phyloP scores from a whole-genome alignment of 2,888 invertebrate genomes.

The Pandemis cinnamomeana region DNA sequence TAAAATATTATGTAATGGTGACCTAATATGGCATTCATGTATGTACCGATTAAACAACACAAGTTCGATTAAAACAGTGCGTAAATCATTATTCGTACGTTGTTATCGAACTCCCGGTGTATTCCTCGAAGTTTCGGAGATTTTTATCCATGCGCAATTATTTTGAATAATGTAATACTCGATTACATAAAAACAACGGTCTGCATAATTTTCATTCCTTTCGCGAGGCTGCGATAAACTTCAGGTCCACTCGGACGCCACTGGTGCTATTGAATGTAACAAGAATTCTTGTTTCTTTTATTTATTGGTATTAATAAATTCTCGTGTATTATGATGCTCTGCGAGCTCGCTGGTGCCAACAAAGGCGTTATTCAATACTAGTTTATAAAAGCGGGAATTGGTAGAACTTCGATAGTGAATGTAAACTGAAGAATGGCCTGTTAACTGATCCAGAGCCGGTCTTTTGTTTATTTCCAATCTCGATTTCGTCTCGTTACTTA shows the following conservation, averaged over 20 bases:
- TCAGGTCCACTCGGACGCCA: conserved; percentile 38
- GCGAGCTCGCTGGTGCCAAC: conserved; percentile 17
- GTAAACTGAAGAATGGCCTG: conserved; percentile 16
- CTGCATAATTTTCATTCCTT: conserved; percentile 43
- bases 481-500: conserved; percentile 56
- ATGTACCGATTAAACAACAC: background rate
- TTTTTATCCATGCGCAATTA: conserved; percentile 45
- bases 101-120: conserved; percentile 38
- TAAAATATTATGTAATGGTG: background rate
- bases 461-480: conserved; percentile 54
- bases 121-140: conserved; percentile 43
- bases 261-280: conserved; percentile 37
- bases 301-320: conserved; percentile 39
- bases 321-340: conserved; percentile 32
- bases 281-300: conserved; percentile 36
- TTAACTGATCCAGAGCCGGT: conserved; percentile 32
- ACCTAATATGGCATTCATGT: background rate
- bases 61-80: conserved; percentile 32
- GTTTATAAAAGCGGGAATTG: conserved; percentile 15
- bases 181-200: conserved; percentile 43
- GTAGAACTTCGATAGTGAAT: conserved; percentile 26
- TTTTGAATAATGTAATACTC: conserved; percentile 43
- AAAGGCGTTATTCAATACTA: conserved; percentile 29
- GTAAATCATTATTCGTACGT: conserved; percentile 26
- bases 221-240: conserved; percentile 34